Base-by-base conservation (phyloP, 2,797 vertebrate genomes). In the Xerus rutilus region DNA sequence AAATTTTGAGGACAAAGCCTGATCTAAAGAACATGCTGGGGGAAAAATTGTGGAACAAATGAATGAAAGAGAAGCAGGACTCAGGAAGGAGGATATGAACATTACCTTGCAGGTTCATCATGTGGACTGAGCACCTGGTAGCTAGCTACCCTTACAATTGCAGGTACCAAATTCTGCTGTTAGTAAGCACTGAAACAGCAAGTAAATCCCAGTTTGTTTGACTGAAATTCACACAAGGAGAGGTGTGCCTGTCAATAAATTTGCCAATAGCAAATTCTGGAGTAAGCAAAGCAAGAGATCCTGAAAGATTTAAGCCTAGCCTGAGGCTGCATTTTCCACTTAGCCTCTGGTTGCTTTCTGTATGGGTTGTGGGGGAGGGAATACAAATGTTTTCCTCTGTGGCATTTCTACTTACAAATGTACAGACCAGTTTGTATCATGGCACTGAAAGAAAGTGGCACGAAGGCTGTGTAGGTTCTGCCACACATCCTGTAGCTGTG, bases 401-500 rank as follows among this genome's bases (percentile, higher is more conserved):
- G 84, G 64, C 91, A 70, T 92, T 85, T 87, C 49, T 45, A 64
- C 45, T 90, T 78, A 70, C n/a, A 74, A 74, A 54, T 7, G 49
- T 35, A 23, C 90, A 94, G 28, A 86, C 57, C 47, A 3, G 94
- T 97, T 97, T 98, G 96, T 96, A 65, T 96, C 9, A 0, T 13
- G 35, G 39, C n/a, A 1, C 62, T 85, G 65, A 91, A 94, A 95
- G 87, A 93, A 94, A 96, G 77, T 97, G 86, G 86, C 70, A 92
- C 52, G 90, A 93, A 93, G 0, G 0, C 78, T 30, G 43, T 47
- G 79, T 93, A 52, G 94, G 92, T 79, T 97, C 92, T 97, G 74
- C 92, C 96, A 97, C 93, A 92, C 70, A 94, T 95, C 96, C 97
- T 92, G 76, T 97, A 98, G 95, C 96, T 98, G 92, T 89, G 93